Conservation (phyloP, 2,888 invertebrate species). For the Andrena flavipes region DNA sequence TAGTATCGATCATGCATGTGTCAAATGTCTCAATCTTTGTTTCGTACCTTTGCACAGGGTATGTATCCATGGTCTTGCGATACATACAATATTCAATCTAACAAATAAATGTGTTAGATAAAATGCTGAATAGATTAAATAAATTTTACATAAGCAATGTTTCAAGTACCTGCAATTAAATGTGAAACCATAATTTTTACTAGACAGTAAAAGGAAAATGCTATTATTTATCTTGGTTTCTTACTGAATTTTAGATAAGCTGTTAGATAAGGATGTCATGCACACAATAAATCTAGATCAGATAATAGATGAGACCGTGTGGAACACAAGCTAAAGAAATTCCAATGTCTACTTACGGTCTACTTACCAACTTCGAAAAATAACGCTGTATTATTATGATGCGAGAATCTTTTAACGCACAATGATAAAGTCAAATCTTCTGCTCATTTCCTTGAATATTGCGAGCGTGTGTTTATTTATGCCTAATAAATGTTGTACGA, state of each 20-base stretch:
- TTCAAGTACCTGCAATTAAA: constrained; percentile 40
- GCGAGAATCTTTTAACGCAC: background rate
- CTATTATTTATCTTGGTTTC: constrained; percentile 66
- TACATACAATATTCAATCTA: constrained; percentile 30
- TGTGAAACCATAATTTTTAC: constrained; percentile 28
- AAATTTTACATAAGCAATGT: constrained; percentile 4
- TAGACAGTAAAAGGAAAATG: constrained; percentile 46
- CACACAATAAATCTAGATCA: constrained; percentile 72
- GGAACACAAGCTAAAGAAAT: constrained; percentile 24
- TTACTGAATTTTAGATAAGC: constrained; percentile 76
- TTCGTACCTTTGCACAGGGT: constrained; percentile 76
- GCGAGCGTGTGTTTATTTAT: background rate
- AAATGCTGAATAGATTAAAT: constrained; percentile 5
- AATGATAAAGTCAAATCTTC: background rate
- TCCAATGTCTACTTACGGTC: constrained; percentile 37
- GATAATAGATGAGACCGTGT: constrained; percentile 73
- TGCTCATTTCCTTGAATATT: constrained; percentile 19
- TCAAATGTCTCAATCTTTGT: constrained; percentile 80
- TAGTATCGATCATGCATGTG: constrained; percentile 78
- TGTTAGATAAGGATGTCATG: constrained; percentile 70
- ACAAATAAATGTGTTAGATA: constrained; percentile 3
- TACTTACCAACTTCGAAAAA: constrained; percentile 55
- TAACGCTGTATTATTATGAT: constrained; percentile 7
- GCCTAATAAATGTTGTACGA: background rate
- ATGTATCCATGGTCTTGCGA: constrained; percentile 78